Evolutionary conservation across 2,888 invertebrate genomes (phyloP).

Genomic region (Galerucella pusilla): DNA sequence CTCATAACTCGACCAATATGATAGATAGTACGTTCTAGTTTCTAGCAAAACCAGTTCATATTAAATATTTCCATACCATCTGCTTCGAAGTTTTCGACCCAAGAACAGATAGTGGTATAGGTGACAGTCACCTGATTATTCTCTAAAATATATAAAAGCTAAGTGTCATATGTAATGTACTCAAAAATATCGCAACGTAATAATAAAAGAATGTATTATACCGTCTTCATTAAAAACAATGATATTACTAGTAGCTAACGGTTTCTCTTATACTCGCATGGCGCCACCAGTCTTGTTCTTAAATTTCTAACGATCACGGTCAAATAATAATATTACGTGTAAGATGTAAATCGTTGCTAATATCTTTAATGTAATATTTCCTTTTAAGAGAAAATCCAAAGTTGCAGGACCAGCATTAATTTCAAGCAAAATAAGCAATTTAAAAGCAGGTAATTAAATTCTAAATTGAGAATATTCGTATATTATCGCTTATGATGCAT

Average conservation of each 20-base stretch:
- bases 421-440: conserved; percentile 17
- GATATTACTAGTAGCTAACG: neutral
- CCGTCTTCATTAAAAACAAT: neutral
- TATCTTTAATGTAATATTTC: conserved; percentile 17
- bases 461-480: conserved; percentile 29
- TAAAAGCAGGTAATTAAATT: conserved; percentile 28
- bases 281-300: conserved; percentile 10
- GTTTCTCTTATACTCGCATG: neutral
- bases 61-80: too few relatives aligned
- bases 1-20: too few relatives aligned
- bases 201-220: too few relatives aligned
- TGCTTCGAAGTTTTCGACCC: too few relatives aligned
- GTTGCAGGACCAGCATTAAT: conserved; percentile 2
- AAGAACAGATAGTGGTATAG: too few relatives aligned
- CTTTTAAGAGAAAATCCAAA: conserved; percentile 17
- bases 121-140: too few relatives aligned
- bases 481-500: conserved; percentile 21
- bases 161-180: too few relatives aligned
- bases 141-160: too few relatives aligned
- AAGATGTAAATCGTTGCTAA: conserved; percentile 15
- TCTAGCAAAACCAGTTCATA: too few relatives aligned
- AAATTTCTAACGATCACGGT: conserved; percentile 4
- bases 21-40: too few relatives aligned
- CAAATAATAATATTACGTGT: neutral
- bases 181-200: too few relatives aligned